Evolutionary conservation across 1,140 invertebrate species (phyloP).

Genomic region (Ridgeia piscesae): DNA sequence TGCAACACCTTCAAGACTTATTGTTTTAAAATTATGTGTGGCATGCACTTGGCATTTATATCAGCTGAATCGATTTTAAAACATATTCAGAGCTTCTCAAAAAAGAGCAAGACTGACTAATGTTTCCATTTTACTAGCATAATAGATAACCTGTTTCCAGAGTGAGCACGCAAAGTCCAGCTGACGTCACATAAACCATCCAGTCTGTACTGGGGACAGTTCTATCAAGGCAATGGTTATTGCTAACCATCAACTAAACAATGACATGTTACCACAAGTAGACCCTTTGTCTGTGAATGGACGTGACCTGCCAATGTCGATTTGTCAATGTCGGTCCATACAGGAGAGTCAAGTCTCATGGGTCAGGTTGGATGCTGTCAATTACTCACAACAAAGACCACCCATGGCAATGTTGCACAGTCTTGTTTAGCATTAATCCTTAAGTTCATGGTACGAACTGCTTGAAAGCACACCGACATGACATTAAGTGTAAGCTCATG

Average conservation of each 20-base stretch:
- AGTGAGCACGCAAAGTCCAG: not conserved
- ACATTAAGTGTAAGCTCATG: not conserved
- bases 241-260: not conserved
- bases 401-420: not conserved
- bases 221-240: not conserved
- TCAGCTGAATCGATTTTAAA: too few species aligned
- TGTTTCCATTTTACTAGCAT: too few species aligned
- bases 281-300: not conserved
- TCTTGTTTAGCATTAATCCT: not conserved
- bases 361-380: not conserved
- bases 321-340: not conserved
- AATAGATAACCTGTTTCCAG: not conserved
- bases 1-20: not conserved
- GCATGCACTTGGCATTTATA: not conserved
- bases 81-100: too few species aligned
- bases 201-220: not conserved
- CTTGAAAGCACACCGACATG: not conserved
- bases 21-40: not conserved
- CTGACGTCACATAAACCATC: not conserved
- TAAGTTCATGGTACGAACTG: not conserved
- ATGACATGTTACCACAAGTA: not conserved
- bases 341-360: not conserved
- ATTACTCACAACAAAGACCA: not conserved
- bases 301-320: not conserved
- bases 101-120: too few species aligned